Base-by-base conservation (phyloP, 1,140 invertebrate genomes). In the Bombus ignitus region DNA sequence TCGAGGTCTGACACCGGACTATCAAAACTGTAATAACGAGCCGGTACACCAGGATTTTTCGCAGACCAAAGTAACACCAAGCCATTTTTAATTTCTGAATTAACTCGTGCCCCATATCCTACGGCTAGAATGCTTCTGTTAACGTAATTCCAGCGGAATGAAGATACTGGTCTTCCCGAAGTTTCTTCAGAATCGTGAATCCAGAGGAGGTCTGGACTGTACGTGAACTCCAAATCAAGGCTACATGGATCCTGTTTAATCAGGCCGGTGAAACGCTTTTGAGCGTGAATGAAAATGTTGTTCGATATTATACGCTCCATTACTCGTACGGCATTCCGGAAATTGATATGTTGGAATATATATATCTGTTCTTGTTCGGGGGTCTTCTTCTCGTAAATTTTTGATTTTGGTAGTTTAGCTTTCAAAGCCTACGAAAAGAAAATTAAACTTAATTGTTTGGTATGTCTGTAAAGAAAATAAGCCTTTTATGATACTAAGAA, bases 11-110 rank as follows among this genome's bases (percentile, higher is more conserved):
- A 97, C 1, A 98, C 96, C 0, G 97, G 96, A 88, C 96, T 96
- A 22, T 96, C 91, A 86, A 98, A 98, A 15, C 94, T 84, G 91
- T 97, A 98, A 1, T 96, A 91, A 87, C 97, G 96, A 92, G 98
- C 98, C 0, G 98, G 98, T 90, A 97, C 97, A 18, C 96, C 96
- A 0, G 98, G 98, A 94, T 98, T 98, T 95, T 99, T 99, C 0
- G 98, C 97, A 87, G 96, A 97, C 97, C 97, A 99, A 86, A 98
- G 95, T 72, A 97, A 96, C 2, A 98, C 95, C n/a, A 97, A 89
- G 3, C 98, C 98, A 73, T 94, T 93, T 18, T 86, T 93, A 6
- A 87, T 87, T 59, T 96, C 95, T 9, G 94, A 96, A 72, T 95
- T 95, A 85, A 95, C 97, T 83, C 97, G 96, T 12, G 81, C 62